A percentile compares a stretch with the other conserved stretches of the same genome.
Evolutionary conservation across 1,140 invertebrate species (phyloP).

Genomic region (Leptopilina clavipes): DNA sequence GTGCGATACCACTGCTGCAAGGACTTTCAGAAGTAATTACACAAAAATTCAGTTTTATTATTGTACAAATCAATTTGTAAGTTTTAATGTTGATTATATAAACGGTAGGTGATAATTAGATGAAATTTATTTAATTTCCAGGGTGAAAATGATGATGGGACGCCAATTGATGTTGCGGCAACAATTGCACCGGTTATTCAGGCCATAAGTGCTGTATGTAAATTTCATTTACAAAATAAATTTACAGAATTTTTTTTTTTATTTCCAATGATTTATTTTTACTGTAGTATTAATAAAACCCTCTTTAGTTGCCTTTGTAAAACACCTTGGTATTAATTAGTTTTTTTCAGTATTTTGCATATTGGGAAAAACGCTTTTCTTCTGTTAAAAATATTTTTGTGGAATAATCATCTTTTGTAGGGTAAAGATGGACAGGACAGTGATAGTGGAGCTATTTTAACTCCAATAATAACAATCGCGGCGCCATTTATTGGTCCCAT

Average conservation of each 20-base stretch:
- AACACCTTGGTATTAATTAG: too few species aligned
- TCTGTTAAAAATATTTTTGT: too few species aligned
- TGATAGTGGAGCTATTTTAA: slow-evolving; percentile 64
- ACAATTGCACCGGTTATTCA: slow-evolving; percentile 10
- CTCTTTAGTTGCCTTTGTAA: too few species aligned
- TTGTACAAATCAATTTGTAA: too few species aligned
- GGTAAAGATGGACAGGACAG: slow-evolving; percentile 63
- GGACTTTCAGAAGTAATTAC: slow-evolving; percentile 65
- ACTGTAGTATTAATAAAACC: too few species aligned
- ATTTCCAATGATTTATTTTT: too few species aligned
- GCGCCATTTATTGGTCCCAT: slow-evolving; percentile 68
- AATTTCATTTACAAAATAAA: background rate
- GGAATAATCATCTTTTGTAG: slow-evolving; percentile 48
- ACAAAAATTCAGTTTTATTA: background rate
- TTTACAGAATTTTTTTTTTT: background rate
- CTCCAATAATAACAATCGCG: slow-evolving; percentile 61
- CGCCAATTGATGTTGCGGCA: background rate
- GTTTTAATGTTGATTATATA: too few species aligned
- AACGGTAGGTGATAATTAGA: too few species aligned
- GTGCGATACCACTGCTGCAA: slow-evolving; percentile 65
- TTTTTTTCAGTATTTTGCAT: too few species aligned
- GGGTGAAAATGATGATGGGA: slow-evolving; percentile 33
- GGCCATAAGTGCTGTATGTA: slow-evolving; percentile 60
- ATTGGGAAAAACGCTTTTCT: too few species aligned
- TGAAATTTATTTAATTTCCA: background rate